These are phyloP conservation scores for Synaphobranchus kaupii DNA, from an alignment of 2,797 vertebrate genomes.

Conservation along the genomic window DNA sequence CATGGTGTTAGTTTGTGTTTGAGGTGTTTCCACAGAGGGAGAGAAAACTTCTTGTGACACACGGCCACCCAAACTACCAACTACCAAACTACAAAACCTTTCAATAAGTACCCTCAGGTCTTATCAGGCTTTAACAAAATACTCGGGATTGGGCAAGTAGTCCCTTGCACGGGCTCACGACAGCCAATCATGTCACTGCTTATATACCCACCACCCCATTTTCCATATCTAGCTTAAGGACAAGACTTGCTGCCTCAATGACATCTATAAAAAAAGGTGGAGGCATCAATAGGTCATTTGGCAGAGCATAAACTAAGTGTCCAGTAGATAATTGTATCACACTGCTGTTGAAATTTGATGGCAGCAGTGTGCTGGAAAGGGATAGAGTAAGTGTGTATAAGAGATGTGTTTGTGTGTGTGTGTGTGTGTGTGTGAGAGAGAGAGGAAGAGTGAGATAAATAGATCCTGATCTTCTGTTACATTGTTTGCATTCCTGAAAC, in stretches of 20 bases:
- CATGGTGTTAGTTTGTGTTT: slow-evolving; percentile 61
- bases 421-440: neutral
- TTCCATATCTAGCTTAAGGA: slow-evolving; percentile 73
- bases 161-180: slow-evolving; percentile 39
- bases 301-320: slow-evolving; percentile 64
- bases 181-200: slow-evolving; percentile 64
- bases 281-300: slow-evolving; percentile 62
- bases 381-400: slow-evolving; percentile 26
- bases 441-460: neutral
- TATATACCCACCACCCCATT: slow-evolving; percentile 41
- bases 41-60: slow-evolving; percentile 29
- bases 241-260: slow-evolving; percentile 54
- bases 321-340: slow-evolving; percentile 50
- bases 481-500: neutral
- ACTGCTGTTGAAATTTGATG: slow-evolving; percentile 42
- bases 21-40: slow-evolving; percentile 46
- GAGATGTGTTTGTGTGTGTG: neutral
- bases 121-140: slow-evolving; percentile 54
- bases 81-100: slow-evolving; percentile 35
- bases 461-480: neutral
- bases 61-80: slow-evolving; percentile 39
- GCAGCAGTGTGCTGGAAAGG: neutral
- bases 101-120: slow-evolving; percentile 63
- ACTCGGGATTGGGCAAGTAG: slow-evolving; percentile 64
- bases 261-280: slow-evolving; percentile 60